Base-by-base conservation (phyloP, 2,888 invertebrate species). In the Drosophila picticornis region DNA sequence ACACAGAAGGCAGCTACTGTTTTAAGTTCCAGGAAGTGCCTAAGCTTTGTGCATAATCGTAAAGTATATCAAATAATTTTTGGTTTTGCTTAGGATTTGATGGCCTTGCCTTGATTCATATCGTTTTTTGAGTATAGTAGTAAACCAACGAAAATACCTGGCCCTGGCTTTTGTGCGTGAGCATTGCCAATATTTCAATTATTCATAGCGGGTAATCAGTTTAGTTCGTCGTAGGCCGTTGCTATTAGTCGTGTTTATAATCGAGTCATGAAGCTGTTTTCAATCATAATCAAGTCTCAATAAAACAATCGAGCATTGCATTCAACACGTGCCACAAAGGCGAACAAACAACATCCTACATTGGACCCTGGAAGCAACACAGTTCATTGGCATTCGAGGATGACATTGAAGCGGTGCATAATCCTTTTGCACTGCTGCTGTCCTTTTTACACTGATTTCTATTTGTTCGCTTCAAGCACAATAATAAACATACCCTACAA, bases 1-100 rank as follows among this genome's bases (percentile, higher is more conserved):
- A 40, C 52, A 56, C 53, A 68, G 53, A 71, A 68, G 80, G 63
- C 70, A 64, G 57, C 51, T 58, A 66, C 63, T 82, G 83, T 84
- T 80, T 80, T 19, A 72, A 80, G 51, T 59, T 51, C 10, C 57
- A 57, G 77, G 78, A 78, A 78, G 56, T 72, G 60, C 36, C 61
- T 50, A 56, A 71, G 66, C 60, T 52, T 58, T 74, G 55, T 74
- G 61, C 69, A 43, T 46, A 57, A 75, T 51, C 13, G 16, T 38
- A 34, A 36, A 69, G 51, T 58, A n/a, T 48, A 43, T 64, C 34
- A 52, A 62, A 32, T 40, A 38, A 31, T 25, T 25, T 60, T 52
- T 55, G 43, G 29, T 40, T 71, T 58, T 62, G 50, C 31, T 52
- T 78, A 52, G 76, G 77, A 80, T 72, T 80, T 76, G 58, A 25